phyloP scores from a whole-genome alignment of 2,888 invertebrate species.

The Cataglyphis altisquamis region DNA sequence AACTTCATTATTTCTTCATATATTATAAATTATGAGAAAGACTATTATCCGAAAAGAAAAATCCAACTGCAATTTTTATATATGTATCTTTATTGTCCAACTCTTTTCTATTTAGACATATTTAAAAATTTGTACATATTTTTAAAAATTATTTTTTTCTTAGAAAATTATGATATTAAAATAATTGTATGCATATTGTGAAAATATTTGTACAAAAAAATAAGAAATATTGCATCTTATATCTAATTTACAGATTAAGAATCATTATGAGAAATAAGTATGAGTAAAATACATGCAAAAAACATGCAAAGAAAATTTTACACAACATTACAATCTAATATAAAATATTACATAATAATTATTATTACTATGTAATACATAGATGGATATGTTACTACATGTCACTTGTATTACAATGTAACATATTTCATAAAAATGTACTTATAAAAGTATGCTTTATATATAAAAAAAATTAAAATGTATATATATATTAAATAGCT shows the following conservation, averaged over 20 bases:
- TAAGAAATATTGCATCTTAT: background rate
- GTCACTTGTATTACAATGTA: background rate
- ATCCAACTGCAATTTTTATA: background rate
- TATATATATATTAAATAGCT: constrained; percentile 7
- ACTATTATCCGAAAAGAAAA: background rate
- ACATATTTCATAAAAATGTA: constrained; percentile 9
- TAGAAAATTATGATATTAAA: constrained; percentile 22
- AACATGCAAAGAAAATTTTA: constrained; percentile 15
- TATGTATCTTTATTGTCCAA: constrained; percentile 43
- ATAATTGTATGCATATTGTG: constrained; percentile 10
- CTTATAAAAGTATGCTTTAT: background rate
- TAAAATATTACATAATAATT: background rate
- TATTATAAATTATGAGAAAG: background rate
- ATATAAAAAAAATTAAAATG: constrained; percentile 11
- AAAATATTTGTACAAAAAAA: constrained; percentile 38
- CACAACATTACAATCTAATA: background rate
- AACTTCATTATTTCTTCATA: background rate
- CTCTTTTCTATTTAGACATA: background rate
- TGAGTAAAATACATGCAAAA: background rate
- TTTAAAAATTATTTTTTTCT: constrained; percentile 3
- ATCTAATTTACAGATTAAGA: constrained; percentile 8
- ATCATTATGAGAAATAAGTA: constrained; percentile 4
- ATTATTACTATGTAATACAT: too few relatives aligned
- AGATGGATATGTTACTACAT: background rate
- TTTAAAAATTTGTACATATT: constrained; percentile 38